Evolutionary conservation across 2,888 invertebrate genomes (phyloP), one percentile per base, ranked within the genome.

Genomic region (Leptinotarsa tumamoca): DNA sequence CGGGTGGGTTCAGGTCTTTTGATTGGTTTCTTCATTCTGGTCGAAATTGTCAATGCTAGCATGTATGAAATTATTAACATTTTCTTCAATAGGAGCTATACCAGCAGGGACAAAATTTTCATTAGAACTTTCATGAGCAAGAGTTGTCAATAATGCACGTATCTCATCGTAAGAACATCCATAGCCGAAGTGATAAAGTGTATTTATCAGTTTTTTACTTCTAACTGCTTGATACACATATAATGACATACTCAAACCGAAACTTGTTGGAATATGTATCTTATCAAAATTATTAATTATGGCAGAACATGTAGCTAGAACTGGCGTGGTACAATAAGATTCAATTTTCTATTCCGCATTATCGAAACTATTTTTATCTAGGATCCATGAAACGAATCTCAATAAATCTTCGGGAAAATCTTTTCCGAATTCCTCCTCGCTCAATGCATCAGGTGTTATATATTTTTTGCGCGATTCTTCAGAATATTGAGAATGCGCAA

Each of bases 11-110:
- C 54, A 54, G 54, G 54, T 54, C 33, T 10, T 63, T 63, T 63
- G 63, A 63, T 63, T 63, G 63, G 63, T 67, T 69, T 68, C 73
- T 71, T 71, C 63, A 56, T 68, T 71, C 54, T 51, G 13, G 69
- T 74, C 33, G 72, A 70, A 63, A 71, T 69, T 74, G 54, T 67
- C 69, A 17, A 71, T 70, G 52, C 74, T 72, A 33, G 72, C 72
- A 72, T 72, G 67, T 18, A 72, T 72, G 43, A 66, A 72, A n/a
- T 72, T 54, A 63, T 63, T 63, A 33, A 27, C 63, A 63, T 33
- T 63, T 63, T 63, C 33, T 33, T 63, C 54, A 54, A 54, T 54
- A 54, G 54, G 54, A 54, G 54, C 54, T 54, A 54, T 54, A 54
- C 54, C 54, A 63, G 63, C 63, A 63, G 63, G 63, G 33, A 63